These are phyloP conservation scores for Irena cyanogastra DNA, from an alignment of 2,113 vertebrate species.

Conservation along the genomic window DNA sequence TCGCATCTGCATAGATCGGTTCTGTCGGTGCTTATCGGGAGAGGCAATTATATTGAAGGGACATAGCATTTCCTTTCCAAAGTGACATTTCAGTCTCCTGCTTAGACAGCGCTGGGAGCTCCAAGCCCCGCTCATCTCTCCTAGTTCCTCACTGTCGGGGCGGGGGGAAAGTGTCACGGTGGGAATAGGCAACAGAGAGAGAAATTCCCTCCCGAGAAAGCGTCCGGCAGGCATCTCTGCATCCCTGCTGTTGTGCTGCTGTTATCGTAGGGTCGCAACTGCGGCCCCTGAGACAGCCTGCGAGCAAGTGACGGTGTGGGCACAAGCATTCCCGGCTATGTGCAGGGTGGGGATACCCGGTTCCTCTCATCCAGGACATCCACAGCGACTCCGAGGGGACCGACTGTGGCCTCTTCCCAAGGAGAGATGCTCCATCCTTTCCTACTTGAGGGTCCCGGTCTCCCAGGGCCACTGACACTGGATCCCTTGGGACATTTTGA, in stretches of 20 bases:
- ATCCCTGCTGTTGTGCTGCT: not conserved
- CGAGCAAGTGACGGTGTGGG: not conserved
- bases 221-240: not conserved
- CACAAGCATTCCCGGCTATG: not conserved
- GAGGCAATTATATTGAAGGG: not conserved
- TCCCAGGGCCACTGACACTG: not conserved
- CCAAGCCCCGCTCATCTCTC: not conserved
- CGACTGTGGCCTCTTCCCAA: not conserved
- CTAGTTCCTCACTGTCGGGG: not conserved
- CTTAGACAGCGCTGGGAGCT: not conserved
- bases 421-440: not conserved
- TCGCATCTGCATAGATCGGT: not conserved
- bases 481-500: not conserved
- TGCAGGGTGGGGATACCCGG: not conserved
- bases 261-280: not conserved
- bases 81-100: not conserved
- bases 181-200: not conserved
- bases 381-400: not conserved
- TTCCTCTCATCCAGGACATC: not conserved
- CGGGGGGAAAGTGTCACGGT: no score
- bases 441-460: not conserved
- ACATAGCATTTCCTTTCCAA: not conserved
- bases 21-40: conserved; percentile 27
- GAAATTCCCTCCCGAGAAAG: not conserved
- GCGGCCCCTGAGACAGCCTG: not conserved